These are phyloP conservation scores for Osmerus mordax DNA, from an alignment of 2,113 vertebrate species.

Conservation along the genomic window DNA sequence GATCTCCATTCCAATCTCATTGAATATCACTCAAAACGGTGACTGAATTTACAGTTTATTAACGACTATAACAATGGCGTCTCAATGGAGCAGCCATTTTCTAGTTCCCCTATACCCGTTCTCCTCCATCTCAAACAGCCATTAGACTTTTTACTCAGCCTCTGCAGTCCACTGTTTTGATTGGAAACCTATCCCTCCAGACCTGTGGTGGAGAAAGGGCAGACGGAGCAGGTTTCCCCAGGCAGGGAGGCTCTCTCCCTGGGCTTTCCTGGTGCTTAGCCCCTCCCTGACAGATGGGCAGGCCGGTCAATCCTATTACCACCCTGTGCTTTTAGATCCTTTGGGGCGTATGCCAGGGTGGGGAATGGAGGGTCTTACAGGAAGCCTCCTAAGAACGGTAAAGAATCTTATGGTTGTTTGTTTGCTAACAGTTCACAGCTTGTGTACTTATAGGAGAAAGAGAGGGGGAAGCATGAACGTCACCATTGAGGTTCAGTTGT, in stretches of 20 bases:
- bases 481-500: too few species aligned
- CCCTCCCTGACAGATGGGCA: slow-evolving; percentile 63
- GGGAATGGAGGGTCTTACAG: slow-evolving; percentile 58
- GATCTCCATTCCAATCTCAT: slow-evolving; percentile 40
- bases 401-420: slow-evolving; percentile 43
- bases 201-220: slow-evolving; percentile 41
- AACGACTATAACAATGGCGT: background rate
- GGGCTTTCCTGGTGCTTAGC: slow-evolving; percentile 51
- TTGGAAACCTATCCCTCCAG: slow-evolving; percentile 17
- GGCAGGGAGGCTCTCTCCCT: slow-evolving; percentile 45
- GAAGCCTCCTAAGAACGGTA: slow-evolving; percentile 44
- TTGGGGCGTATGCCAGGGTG: slow-evolving; percentile 68
- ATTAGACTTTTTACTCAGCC: too few species aligned
- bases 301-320: slow-evolving; percentile 80
- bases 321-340: slow-evolving; percentile 73
- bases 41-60: slow-evolving; percentile 29
- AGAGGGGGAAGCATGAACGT: too few species aligned
- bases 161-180: slow-evolving; percentile 14
- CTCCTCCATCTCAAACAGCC: too few species aligned
- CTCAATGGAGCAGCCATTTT: too few species aligned
- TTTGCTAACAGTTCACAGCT: slow-evolving; percentile 40
- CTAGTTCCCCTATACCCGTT: too few species aligned
- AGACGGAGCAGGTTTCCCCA: slow-evolving; percentile 47
- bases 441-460: background rate
- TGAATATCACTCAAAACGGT: slow-evolving; percentile 18